Evolutionary conservation across 2,797 vertebrate species (phyloP).

Genomic region (Rhinichthys osculus): DNA sequence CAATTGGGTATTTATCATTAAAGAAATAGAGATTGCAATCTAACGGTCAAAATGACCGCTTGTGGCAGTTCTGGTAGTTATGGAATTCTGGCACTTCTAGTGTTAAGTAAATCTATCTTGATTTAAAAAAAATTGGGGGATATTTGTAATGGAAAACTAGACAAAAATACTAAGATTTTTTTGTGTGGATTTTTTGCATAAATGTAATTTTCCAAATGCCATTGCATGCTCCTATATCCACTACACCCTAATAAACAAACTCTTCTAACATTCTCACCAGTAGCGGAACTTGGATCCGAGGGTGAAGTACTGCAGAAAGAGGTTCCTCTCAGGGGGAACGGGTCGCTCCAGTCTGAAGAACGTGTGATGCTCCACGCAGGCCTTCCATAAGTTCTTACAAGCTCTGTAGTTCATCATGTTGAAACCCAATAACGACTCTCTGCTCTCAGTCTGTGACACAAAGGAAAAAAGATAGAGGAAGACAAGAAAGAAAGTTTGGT

Average conservation of each 20-base stretch:
- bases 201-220: not conserved
- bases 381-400: conserved; percentile 98
- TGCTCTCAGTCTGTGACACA: conserved; percentile 84
- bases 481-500: not conserved
- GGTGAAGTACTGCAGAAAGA: conserved; percentile 97
- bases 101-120: not conserved
- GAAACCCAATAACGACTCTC: conserved; percentile 93
- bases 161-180: too few species aligned
- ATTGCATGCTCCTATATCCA: not conserved
- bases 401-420: conserved; percentile 98
- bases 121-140: too few species aligned
- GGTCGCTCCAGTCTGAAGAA: conserved; percentile 97
- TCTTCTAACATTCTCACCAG: conserved; percentile 81
- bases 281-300: conserved; percentile 98
- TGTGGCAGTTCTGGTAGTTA: too few species aligned
- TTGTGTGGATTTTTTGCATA: not conserved
- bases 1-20: too few species aligned
- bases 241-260: not conserved
- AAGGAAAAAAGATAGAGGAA: not conserved
- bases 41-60: too few species aligned
- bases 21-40: too few species aligned
- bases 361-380: conserved; percentile 97
- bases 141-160: not conserved
- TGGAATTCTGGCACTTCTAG: too few species aligned
- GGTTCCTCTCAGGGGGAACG: conserved; percentile 95